Conservation (phyloP, 1,140 invertebrate species). For the Limonius californicus region DNA sequence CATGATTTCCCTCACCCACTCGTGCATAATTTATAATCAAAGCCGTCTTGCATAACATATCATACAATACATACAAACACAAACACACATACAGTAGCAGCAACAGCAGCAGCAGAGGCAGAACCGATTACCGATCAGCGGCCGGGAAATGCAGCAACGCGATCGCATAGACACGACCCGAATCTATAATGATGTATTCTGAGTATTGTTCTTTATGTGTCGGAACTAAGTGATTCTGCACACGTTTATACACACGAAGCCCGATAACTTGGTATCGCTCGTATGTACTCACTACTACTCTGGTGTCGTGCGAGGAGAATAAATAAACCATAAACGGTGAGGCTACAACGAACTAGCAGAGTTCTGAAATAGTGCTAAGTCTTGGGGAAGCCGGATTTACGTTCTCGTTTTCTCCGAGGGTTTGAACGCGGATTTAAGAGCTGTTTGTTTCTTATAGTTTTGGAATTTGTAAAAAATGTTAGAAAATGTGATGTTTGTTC, state of each 20-base stretch:
- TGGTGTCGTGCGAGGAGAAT: background rate
- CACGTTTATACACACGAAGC: constrained; percentile 32
- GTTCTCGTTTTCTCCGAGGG: too few species aligned
- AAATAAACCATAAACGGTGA: background rate
- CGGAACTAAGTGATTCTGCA: constrained; percentile 36
- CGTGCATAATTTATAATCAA: background rate
- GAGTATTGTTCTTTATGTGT: constrained; percentile 38
- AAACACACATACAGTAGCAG: too few species aligned
- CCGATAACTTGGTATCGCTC: constrained; percentile 12
- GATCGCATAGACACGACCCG: constrained; percentile 27
- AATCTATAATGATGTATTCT: constrained; percentile 35
- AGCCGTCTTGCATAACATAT: constrained; percentile 5
- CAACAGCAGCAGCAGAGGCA: too few species aligned
- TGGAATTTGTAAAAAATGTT: too few species aligned
- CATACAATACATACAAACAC: background rate
- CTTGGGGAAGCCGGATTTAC: too few species aligned
- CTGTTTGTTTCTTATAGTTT: background rate
- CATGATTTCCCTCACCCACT: too few species aligned
- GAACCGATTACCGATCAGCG: background rate
- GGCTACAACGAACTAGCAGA: too few species aligned
- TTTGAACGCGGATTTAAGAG: background rate
- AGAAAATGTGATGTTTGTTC: too few species aligned
- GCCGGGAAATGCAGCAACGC: constrained; percentile 18
- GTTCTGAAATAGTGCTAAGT: too few species aligned
- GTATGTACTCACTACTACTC: background rate